phyloP scores from a whole-genome alignment of 1,140 invertebrate species.

The Chymomyza costata region DNA sequence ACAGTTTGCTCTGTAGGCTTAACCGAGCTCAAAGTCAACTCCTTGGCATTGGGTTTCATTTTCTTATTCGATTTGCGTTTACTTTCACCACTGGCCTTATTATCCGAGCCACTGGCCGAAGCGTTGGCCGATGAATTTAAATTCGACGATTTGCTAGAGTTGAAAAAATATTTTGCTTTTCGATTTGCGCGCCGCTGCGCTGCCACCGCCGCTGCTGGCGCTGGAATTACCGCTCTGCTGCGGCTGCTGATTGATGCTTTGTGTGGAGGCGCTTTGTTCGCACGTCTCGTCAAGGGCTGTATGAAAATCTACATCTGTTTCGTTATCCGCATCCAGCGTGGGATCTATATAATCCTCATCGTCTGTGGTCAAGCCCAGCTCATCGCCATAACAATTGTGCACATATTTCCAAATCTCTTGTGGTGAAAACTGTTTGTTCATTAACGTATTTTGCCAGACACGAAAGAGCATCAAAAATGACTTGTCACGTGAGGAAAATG shows the following conservation, averaged over 20 bases:
- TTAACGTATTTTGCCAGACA: constrained; percentile 95
- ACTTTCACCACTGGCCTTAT: constrained; percentile 42
- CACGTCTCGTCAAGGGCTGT: constrained; percentile 53
- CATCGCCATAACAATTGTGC: constrained; percentile 93
- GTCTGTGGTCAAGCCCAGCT: constrained; percentile 93
- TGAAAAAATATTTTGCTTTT: constrained; percentile 69
- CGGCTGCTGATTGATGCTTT: constrained; percentile 28
- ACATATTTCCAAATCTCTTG: constrained; percentile 93
- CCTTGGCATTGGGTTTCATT: constrained; percentile 69
- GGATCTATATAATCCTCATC: constrained; percentile 89
- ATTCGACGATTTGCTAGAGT: constrained; percentile 56
- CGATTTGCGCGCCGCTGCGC: constrained; percentile 47
- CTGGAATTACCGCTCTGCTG: constrained; percentile 61
- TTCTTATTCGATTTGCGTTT: constrained; percentile 58
- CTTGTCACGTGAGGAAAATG: constrained; percentile 93
- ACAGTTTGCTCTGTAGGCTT: constrained; percentile 54
- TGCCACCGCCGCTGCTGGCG: constrained; percentile 56
- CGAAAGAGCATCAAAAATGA: constrained; percentile 95
- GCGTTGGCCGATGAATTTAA: constrained; percentile 56
- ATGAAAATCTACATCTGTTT: constrained; percentile 56
- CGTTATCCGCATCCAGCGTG: constrained; percentile 42
- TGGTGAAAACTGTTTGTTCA: constrained; percentile 90
- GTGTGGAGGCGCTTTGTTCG: constrained; percentile 37
- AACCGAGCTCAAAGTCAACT: constrained; percentile 63
- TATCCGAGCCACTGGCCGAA: constrained; percentile 63